Evolutionary conservation across 2,888 invertebrate species (phyloP).

Genomic region (Rhamphomyia laevipes): DNA sequence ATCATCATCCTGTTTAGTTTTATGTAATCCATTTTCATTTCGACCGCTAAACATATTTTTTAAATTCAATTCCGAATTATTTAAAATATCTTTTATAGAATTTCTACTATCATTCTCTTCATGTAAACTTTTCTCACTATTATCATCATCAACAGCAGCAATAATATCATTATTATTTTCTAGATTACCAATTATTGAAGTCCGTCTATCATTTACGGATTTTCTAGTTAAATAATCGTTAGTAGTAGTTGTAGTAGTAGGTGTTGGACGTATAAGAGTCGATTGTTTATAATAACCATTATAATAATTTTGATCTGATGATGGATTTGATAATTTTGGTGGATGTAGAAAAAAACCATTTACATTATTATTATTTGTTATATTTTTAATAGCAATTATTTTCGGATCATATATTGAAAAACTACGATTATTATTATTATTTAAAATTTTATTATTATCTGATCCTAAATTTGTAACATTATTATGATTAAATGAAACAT

Average conservation of each 20-base stretch:
- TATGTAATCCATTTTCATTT: neutral
- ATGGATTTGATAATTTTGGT: slow-evolving; percentile 5
- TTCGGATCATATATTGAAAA: slow-evolving; percentile 14
- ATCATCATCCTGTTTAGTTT: slow-evolving; percentile 36
- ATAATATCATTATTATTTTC: slow-evolving; percentile 5
- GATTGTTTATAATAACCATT: slow-evolving; percentile 17
- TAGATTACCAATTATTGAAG: neutral
- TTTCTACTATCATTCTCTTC: neutral
- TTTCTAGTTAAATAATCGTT: slow-evolving; percentile 6
- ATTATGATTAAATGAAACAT: slow-evolving; percentile 13
- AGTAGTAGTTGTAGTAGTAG: neutral
- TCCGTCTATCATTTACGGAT: slow-evolving; percentile 6
- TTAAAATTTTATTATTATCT: neutral
- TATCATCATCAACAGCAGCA: neutral
- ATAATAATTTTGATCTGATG: slow-evolving; percentile 6
- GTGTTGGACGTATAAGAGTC: neutral
- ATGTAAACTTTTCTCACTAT: neutral
- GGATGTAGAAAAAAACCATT: slow-evolving; percentile 17
- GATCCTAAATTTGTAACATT: neutral
- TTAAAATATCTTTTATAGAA: neutral
- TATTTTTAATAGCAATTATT: slow-evolving; percentile 3
- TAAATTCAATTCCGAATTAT: neutral
- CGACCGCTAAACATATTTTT: neutral
- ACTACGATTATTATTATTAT: slow-evolving; percentile 7
- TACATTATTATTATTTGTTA: slow-evolving; percentile 6